Percentiles rank a stretch among this genome's conserved stretches.
phyloP scores from a whole-genome alignment of 2,888 invertebrate genomes.

The Luffia ferchaultella region DNA sequence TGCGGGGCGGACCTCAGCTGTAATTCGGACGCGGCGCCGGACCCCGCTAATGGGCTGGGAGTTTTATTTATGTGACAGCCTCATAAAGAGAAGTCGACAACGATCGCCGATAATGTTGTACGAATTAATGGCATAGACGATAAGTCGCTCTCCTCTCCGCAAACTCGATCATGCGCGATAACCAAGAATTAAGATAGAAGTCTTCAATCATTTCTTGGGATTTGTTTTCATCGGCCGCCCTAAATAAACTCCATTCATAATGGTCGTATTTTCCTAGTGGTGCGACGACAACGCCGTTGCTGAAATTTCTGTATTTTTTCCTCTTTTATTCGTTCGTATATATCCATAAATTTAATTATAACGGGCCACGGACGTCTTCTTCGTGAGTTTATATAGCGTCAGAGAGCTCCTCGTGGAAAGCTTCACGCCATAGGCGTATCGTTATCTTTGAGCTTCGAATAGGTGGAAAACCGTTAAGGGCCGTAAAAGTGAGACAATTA shows the following conservation, averaged over 20 bases:
- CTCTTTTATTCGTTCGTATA: too few species aligned
- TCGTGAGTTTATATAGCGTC: too few species aligned
- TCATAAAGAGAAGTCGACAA: constrained; percentile 34
- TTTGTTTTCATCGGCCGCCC: neutral
- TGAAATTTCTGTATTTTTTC: too few species aligned
- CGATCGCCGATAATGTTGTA: constrained; percentile 23
- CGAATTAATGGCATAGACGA: constrained; percentile 34
- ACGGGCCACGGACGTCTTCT: too few species aligned
- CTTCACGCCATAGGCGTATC: too few species aligned
- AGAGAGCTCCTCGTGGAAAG: too few species aligned
- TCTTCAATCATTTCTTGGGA: neutral
- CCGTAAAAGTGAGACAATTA: constrained; percentile 33
- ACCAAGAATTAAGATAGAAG: neutral
- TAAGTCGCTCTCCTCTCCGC: constrained; percentile 24
- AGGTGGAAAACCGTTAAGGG: too few species aligned
- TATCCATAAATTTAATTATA: too few species aligned
- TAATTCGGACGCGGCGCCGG: constrained; percentile 21
- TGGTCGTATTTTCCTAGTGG: too few species aligned
- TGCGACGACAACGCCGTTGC: too few species aligned
- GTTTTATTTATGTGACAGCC: constrained; percentile 50
- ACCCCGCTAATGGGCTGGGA: constrained; percentile 36
- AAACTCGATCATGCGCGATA: neutral
- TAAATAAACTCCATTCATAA: neutral
- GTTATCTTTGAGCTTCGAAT: too few species aligned
- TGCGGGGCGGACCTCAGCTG: constrained; percentile 4